phyloP scores from a whole-genome alignment of 1,140 invertebrate species.

The Drosophila parvula region DNA sequence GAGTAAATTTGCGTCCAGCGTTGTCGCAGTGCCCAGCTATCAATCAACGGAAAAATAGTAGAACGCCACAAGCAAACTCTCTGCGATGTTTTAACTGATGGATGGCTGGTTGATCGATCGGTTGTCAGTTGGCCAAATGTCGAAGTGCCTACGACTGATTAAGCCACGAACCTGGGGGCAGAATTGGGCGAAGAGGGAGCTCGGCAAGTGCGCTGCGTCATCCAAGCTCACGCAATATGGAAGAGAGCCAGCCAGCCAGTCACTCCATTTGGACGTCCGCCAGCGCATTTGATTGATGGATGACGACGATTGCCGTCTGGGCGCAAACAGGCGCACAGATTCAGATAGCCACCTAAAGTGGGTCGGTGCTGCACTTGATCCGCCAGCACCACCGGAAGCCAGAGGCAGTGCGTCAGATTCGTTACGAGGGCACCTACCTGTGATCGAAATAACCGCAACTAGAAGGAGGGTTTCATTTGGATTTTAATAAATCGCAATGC shows the following conservation, averaged over 20 bases:
- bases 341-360: conserved; percentile 67
- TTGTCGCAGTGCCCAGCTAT: conserved; percentile 56
- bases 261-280: conserved; percentile 71
- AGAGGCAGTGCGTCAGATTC: conserved; percentile 2
- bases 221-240: conserved; percentile 51
- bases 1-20: conserved; percentile 63
- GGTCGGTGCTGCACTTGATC: conserved; percentile 49
- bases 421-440: background rate
- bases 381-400: background rate
- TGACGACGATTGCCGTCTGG: conserved; percentile 51
- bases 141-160: conserved; percentile 68
- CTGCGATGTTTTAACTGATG: conserved; percentile 60
- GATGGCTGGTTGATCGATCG: conserved; percentile 80
- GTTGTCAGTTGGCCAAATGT: conserved; percentile 70
- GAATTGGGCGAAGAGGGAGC: conserved; percentile 3
- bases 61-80: conserved; percentile 11
- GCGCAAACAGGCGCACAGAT: conserved; percentile 39
- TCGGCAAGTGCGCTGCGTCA: conserved; percentile 66
- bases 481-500: too few species aligned
- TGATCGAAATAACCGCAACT: conserved; percentile 4
- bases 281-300: conserved; percentile 75
- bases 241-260: conserved; percentile 43
- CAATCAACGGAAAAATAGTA: conserved; percentile 58
- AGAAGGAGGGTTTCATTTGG: background rate
- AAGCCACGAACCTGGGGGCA: conserved; percentile 36